These are phyloP conservation scores for Brenthis ino DNA, from an alignment of 2,888 invertebrate genomes.

Conservation along the genomic window DNA sequence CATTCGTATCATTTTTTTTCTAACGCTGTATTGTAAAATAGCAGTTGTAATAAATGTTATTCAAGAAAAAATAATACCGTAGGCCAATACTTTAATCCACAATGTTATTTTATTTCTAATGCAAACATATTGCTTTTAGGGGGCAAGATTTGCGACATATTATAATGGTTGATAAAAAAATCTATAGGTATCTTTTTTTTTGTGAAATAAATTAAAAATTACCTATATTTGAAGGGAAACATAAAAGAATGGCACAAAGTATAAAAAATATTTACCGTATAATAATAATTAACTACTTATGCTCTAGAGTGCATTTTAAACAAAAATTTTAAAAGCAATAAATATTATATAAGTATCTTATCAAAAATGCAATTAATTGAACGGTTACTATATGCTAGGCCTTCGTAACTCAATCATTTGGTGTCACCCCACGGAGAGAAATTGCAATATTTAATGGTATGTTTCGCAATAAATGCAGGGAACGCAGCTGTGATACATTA, in stretches of 20 bases:
- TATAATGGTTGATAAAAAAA: not conserved
- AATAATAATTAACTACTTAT: too few species aligned
- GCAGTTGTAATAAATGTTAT: slow-evolving; percentile 58
- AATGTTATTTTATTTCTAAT: slow-evolving; percentile 57
- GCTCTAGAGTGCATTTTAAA: too few species aligned
- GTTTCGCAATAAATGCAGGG: slow-evolving; percentile 67
- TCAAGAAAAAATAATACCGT: slow-evolving; percentile 53
- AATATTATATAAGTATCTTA: slow-evolving; percentile 3
- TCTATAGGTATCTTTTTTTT: too few species aligned
- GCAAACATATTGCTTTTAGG: slow-evolving; percentile 61
- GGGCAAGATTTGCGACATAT: not conserved
- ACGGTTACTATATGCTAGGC: slow-evolving; percentile 30
- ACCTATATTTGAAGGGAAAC: too few species aligned
- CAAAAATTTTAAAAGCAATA: not conserved
- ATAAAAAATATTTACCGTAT: too few species aligned
- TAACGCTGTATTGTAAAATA: not conserved
- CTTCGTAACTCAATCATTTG: slow-evolving; percentile 54
- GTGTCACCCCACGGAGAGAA: slow-evolving; percentile 49
- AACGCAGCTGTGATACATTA: slow-evolving; percentile 70
- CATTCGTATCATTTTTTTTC: slow-evolving; percentile 4
- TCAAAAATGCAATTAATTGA: slow-evolving; percentile 35
- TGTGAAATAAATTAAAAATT: too few species aligned
- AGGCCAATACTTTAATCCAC: slow-evolving; percentile 66
- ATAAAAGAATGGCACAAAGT: too few species aligned
- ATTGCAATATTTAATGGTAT: slow-evolving; percentile 64